Evolutionary conservation across 1,140 invertebrate species (phyloP).

Genomic region (Andricus grossulariae): DNA sequence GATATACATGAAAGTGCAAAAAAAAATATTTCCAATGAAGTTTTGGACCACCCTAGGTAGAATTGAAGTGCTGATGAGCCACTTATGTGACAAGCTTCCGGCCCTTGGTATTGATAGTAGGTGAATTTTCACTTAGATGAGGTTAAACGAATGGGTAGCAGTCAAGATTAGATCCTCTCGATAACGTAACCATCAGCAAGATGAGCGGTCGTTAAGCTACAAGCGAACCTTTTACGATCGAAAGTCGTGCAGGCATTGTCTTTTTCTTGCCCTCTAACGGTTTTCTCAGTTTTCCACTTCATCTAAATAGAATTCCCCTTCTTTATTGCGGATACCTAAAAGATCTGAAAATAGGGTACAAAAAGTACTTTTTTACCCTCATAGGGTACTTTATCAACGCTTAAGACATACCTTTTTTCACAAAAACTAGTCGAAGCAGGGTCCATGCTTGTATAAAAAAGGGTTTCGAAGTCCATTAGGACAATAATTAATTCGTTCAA

Average conservation of each 20-base stretch:
- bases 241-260: background rate
- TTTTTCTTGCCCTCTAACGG: background rate
- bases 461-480: no score
- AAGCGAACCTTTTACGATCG: background rate
- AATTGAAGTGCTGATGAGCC: background rate
- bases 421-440: no score
- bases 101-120: background rate
- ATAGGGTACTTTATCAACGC: no score
- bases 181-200: constrained; percentile 3
- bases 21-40: no score
- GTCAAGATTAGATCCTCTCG: constrained; percentile 2
- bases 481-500: no score
- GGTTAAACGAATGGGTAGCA: constrained; percentile 22
- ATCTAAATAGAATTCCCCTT: background rate
- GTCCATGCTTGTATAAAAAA: no score
- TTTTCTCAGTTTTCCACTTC: background rate
- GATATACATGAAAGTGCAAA: no score
- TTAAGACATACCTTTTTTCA: no score
- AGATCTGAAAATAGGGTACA: background rate
- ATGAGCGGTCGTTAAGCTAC: background rate
- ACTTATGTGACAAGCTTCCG: background rate
- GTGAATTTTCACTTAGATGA: background rate
- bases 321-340: background rate
- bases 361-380: no score
- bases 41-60: no score